phyloP scores from a whole-genome alignment of 2,888 invertebrate species.

The Choreutis nemorana region DNA sequence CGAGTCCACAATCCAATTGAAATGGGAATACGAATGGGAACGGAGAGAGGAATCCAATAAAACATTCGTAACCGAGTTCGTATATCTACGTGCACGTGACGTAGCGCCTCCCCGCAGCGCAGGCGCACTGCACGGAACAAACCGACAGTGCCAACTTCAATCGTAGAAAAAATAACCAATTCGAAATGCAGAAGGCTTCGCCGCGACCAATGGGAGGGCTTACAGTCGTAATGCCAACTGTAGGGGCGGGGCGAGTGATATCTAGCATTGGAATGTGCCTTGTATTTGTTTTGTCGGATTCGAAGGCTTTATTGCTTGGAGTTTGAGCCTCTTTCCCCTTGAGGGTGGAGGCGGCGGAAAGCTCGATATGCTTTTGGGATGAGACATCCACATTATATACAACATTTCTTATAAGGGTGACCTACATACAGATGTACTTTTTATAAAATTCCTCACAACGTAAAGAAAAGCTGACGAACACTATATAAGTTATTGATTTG shows the following conservation, averaged over 20 bases:
- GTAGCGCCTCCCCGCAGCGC: constrained; percentile 51
- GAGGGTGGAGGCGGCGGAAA: constrained; percentile 53
- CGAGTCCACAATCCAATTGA: constrained; percentile 52
- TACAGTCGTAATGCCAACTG: constrained; percentile 65
- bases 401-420: constrained; percentile 15
- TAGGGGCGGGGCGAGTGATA: constrained; percentile 65
- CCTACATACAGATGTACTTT: constrained; percentile 20
- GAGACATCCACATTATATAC: constrained; percentile 54
- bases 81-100: constrained; percentile 62
- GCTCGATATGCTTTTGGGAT: constrained; percentile 51
- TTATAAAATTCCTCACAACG: too few relatives aligned
- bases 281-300: constrained; percentile 63
- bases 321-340: constrained; percentile 62
- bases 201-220: constrained; percentile 59
- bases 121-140: constrained; percentile 54
- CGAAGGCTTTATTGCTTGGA: constrained; percentile 61
- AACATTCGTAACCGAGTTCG: constrained; percentile 52
- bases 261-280: constrained; percentile 66
- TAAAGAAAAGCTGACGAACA: too few relatives aligned
- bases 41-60: constrained; percentile 57
- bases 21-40: constrained; percentile 56
- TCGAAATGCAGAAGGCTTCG: constrained; percentile 63
- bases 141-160: constrained; percentile 62
- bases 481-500: too few relatives aligned
- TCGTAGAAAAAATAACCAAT: constrained; percentile 65